Evolutionary conservation across 92 coral and sea anemone genomes (phyloP).

Genomic region (Porites lobata): DNA sequence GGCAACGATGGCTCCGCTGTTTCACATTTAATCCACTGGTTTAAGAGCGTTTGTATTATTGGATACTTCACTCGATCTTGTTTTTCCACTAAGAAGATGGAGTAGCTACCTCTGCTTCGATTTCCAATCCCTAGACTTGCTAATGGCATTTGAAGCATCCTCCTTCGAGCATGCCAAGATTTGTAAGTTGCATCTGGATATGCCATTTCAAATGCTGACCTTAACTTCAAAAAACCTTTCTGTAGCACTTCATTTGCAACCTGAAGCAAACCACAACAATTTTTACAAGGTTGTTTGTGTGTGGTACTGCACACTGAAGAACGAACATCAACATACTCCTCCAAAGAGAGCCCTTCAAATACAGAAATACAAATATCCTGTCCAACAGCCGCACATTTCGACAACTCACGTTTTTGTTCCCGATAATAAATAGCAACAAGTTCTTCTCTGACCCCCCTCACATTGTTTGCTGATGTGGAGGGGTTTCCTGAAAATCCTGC

Average conservation of each 20-base stretch:
- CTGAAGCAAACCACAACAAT: slow-evolving; percentile 44
- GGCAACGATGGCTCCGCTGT: slow-evolving; percentile 24
- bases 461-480: slow-evolving; percentile 23
- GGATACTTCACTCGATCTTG: slow-evolving; percentile 9
- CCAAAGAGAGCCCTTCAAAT: slow-evolving; percentile 39
- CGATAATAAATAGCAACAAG: not conserved
- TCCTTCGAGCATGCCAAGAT: slow-evolving; percentile 14
- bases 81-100: slow-evolving; percentile 26
- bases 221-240: slow-evolving; percentile 45
- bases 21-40: slow-evolving; percentile 41
- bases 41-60: slow-evolving; percentile 47
- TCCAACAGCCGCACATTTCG: slow-evolving; percentile 20
- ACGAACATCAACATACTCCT: slow-evolving; percentile 33
- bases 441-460: slow-evolving; percentile 10
- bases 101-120: slow-evolving; percentile 2
- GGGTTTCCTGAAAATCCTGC: slow-evolving; percentile 30
- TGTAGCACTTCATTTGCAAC: slow-evolving; percentile 44
- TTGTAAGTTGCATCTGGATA: slow-evolving; percentile 37
- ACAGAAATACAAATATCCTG: slow-evolving; percentile 31
- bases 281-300: slow-evolving; percentile 32
- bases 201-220: slow-evolving; percentile 54
- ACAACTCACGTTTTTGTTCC: not conserved
- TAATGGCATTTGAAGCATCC: slow-evolving; percentile 29
- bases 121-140: slow-evolving; percentile 14
- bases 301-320: slow-evolving; percentile 21